Base-by-base conservation (phyloP, 1,140 invertebrate genomes). In the Drosophila micromelanica region DNA sequence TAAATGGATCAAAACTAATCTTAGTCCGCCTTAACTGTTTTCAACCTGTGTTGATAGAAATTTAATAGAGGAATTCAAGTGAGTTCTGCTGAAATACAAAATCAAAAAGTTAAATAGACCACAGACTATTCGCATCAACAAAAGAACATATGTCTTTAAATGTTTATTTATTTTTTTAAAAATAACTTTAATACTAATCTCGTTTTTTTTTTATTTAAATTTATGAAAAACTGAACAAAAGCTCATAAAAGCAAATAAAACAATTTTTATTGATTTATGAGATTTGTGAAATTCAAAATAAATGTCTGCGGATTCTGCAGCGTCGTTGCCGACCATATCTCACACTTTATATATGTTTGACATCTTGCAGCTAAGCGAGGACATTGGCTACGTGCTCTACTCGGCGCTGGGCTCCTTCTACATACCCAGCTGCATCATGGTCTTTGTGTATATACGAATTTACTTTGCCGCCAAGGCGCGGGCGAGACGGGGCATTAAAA, bases 361-460 rank as follows among this genome's bases (percentile, higher is more conserved):
- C 27, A 37, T 86, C 94, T 95, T 95, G 57, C 96, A 98, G 97
- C 93, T 98, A 78, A 98, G 97, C 71, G 96, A 98, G 80, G 98
- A 99, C 92, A 95, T 98, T 80, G 98, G 98, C 62, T 99, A 99
- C 93, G 98, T 99, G 78, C 93, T 99, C 51, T 99, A 99, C 93
- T 99, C 98, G 32, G 98, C 98, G 9, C 94, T 99, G 62, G 98
- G 98, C 65, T 99, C 98, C 73, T 99, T 99, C 94, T 99, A 99
- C 93, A 97, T 99, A 85, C 99, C 99, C 43, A 97, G 97, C 86
- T 97, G 98, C 92, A 98, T 99, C 91, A 99, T 99, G 97, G 97
- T 99, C 70, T 99, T 99, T 93, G 97, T 99, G 46, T 99, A 99
- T 93, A 98, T 99, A 90, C 95, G 98, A 91, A 99, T 99, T 93